Conservation (phyloP, 2,888 invertebrate genomes). For the Drosophila austrosaltans region DNA sequence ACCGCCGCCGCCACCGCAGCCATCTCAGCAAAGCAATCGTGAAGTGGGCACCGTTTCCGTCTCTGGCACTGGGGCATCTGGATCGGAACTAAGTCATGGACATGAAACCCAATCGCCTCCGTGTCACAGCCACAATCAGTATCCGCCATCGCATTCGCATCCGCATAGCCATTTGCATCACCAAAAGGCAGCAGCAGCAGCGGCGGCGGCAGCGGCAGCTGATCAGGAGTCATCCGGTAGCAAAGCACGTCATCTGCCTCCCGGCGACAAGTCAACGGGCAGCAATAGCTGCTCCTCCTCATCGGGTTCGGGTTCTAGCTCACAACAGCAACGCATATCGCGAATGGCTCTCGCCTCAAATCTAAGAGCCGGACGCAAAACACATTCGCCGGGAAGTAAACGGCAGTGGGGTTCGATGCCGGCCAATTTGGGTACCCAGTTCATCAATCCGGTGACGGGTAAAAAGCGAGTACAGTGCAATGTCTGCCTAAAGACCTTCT, state of each 20-base stretch:
- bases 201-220: constrained; percentile 51
- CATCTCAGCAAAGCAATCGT: constrained; percentile 84
- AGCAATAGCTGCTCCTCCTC: constrained; percentile 54
- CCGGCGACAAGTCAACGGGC: constrained; percentile 40
- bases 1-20: constrained; percentile 79
- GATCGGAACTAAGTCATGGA: constrained; percentile 86
- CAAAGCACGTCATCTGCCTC: constrained; percentile 38
- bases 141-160: constrained; percentile 24
- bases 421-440: constrained; percentile 93
- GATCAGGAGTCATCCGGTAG: constrained; percentile 32
- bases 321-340: constrained; percentile 66
- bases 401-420: constrained; percentile 92
- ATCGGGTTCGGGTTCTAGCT: constrained; percentile 42
- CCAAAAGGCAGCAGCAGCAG: constrained; percentile 45
- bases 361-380: constrained; percentile 76
- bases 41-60: constrained; percentile 83
- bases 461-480: constrained; percentile 99
- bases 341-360: constrained; percentile 54
- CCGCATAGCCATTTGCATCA: constrained; percentile 31
- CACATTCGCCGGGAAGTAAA: constrained; percentile 85
- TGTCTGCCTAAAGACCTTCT: constrained; percentile 99
- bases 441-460: constrained; percentile 95
- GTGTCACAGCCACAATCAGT: constrained; percentile 21
- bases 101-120: constrained; percentile 52
- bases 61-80: constrained; percentile 7